Percentiles rank a stretch among this genome's conserved stretches.
phyloP scores from a whole-genome alignment of 2,888 invertebrate genomes.

The Lithophane leautieri region DNA sequence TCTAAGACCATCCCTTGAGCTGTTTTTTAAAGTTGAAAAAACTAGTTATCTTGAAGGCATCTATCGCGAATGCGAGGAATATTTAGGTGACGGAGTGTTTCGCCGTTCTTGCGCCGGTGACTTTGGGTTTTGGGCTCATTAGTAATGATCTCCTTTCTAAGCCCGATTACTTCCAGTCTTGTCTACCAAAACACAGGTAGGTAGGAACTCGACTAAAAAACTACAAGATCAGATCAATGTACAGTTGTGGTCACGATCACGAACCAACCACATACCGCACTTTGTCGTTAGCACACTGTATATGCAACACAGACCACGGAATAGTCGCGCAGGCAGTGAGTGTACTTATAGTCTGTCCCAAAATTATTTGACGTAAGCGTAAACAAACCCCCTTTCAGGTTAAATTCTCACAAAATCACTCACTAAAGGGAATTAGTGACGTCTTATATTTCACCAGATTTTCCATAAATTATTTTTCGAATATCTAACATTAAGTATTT shows the following conservation, averaged over 20 bases:
- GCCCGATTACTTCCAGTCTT: background rate
- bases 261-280: constrained; percentile 7
- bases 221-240: constrained; percentile 1
- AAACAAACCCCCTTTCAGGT: background rate
- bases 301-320: background rate
- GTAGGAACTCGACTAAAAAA: background rate
- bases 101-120: too few species aligned
- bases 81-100: too few species aligned
- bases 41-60: too few species aligned
- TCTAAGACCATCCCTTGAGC: too few species aligned
- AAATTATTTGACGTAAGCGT: background rate
- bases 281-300: background rate
- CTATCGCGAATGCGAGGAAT: too few species aligned
- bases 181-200: background rate
- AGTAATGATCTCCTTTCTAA: too few species aligned
- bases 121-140: too few species aligned
- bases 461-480: background rate
- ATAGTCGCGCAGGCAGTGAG: background rate
- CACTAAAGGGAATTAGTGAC: background rate
- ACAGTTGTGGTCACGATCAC: constrained; percentile 20
- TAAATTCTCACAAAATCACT: background rate
- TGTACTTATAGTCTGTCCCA: background rate
- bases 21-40: too few species aligned
- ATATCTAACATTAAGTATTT: background rate
- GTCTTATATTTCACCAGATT: background rate